Evolutionary conservation across 2,113 vertebrate species (phyloP), one percentile per base, ranked within the genome.

Genomic region (Lepus timidus): DNA sequence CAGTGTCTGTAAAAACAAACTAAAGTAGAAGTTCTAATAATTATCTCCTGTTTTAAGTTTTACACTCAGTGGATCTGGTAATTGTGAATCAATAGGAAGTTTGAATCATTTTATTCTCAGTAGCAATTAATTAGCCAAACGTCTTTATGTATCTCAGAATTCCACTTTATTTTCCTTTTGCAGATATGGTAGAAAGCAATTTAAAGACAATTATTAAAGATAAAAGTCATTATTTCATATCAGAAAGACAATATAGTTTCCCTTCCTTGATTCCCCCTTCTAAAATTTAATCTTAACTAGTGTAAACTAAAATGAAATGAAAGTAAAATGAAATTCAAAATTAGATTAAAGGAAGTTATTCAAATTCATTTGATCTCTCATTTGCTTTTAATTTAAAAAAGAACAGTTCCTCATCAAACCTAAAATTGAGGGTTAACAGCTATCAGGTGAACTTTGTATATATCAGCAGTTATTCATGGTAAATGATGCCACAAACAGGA

Each of bases 301-400:
- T 93, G 74, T 13, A 79, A 96, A 94, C 23, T 71, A 44, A 88
- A 78, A 39, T 13, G 27, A 93, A 80, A 88, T 85, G 44, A 92
- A 90, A 80, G 39, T 39, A 36, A 78, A 75, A 90, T 86, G 20
- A 85, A 96, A 95, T 67, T 97, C 23, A 75, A 96, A 88, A 68
- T 70, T 90, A 90, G 2, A 93, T 94, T 76, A 83, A 81, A 73
- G 17, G 52, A 91, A 89, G 52, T 67, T 75, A 87, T 92, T 87
- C 74, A 93, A 82, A 91, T 87, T 89, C 39, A 82, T 61, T 85
- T 94, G 39, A 62, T 14, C 16, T 87, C 51, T 20, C 9, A 88
- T 78, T 89, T 94, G 55, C 52, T 93, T 95, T 91, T 75, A 93
- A 91, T 55, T 94, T 55, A 90, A 93, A 19, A 89, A 93, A 84